These are phyloP conservation scores for Cylindroiulus punctatus DNA, from an alignment of 2,888 invertebrate species.

Conservation along the genomic window DNA sequence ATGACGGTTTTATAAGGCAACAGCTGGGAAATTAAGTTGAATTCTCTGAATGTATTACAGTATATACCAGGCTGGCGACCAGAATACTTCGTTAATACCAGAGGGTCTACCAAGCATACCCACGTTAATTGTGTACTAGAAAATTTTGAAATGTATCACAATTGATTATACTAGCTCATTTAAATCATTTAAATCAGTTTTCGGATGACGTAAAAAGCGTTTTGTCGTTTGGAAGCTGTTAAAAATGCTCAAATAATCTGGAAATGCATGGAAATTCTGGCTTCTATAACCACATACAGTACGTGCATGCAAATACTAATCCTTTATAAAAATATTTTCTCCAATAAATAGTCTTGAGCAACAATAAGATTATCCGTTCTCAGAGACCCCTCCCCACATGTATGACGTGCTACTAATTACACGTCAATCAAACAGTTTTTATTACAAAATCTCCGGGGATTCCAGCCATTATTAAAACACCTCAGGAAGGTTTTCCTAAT, in stretches of 20 bases:
- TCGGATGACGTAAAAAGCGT: too few species aligned
- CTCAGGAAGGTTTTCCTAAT: slow-evolving; percentile 45
- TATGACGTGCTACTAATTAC: slow-evolving; percentile 44
- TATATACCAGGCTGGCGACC: too few species aligned
- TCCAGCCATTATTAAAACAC: slow-evolving; percentile 43
- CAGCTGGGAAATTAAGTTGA: slow-evolving; percentile 2
- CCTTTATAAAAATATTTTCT: background rate
- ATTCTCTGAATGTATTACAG: background rate
- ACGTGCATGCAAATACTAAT: background rate
- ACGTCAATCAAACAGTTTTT: slow-evolving; percentile 42
- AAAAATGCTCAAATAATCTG: too few species aligned
- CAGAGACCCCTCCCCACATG: background rate
- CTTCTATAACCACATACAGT: too few species aligned
- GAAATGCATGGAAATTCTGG: too few species aligned
- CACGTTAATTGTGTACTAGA: too few species aligned
- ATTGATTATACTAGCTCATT: too few species aligned
- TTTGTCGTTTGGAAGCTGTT: too few species aligned
- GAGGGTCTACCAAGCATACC: too few species aligned
- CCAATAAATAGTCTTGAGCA: background rate
- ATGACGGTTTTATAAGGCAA: background rate
- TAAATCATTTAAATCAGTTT: too few species aligned
- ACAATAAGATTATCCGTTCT: background rate
- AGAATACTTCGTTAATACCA: too few species aligned
- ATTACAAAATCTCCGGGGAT: slow-evolving; percentile 37
- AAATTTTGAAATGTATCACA: too few species aligned